These are phyloP conservation scores for Erpobdella octoculata DNA, from an alignment of 2,888 invertebrate genomes.

Conservation along the genomic window DNA sequence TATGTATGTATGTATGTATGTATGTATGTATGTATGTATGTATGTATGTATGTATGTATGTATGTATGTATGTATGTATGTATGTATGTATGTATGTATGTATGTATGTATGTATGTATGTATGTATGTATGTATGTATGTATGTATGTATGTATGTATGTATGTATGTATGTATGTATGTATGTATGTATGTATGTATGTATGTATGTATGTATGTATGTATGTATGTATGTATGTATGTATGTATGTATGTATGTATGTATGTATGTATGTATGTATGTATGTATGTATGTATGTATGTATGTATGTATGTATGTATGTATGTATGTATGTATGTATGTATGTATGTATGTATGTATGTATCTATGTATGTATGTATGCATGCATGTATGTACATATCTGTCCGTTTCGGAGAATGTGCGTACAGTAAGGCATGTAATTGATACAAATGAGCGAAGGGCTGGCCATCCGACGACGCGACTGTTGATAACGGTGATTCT, in stretches of 20 bases:
- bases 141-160: slow-evolving; percentile 9
- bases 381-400: slow-evolving; percentile 28
- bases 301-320: slow-evolving; percentile 30
- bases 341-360: slow-evolving; percentile 27
- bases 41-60: slow-evolving; percentile 1
- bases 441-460: too few species aligned
- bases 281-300: slow-evolving; percentile 28
- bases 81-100: slow-evolving; percentile 11
- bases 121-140: slow-evolving; percentile 8
- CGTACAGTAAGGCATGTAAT: too few species aligned
- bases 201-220: slow-evolving; percentile 9
- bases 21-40: slow-evolving; percentile 10
- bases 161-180: slow-evolving; percentile 8
- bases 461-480: too few species aligned
- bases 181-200: slow-evolving; percentile 2
- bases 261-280: slow-evolving; percentile 10
- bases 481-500: too few species aligned
- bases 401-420: too few species aligned
- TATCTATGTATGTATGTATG: slow-evolving; percentile 30
- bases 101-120: not conserved
- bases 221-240: slow-evolving; percentile 8
- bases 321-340: slow-evolving; percentile 29
- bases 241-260: slow-evolving; percentile 9
- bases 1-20: slow-evolving; percentile 2
- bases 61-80: slow-evolving; percentile 9